These are phyloP conservation scores for Diplolepis rosae DNA, from an alignment of 2,888 invertebrate genomes.

Conservation along the genomic window DNA sequence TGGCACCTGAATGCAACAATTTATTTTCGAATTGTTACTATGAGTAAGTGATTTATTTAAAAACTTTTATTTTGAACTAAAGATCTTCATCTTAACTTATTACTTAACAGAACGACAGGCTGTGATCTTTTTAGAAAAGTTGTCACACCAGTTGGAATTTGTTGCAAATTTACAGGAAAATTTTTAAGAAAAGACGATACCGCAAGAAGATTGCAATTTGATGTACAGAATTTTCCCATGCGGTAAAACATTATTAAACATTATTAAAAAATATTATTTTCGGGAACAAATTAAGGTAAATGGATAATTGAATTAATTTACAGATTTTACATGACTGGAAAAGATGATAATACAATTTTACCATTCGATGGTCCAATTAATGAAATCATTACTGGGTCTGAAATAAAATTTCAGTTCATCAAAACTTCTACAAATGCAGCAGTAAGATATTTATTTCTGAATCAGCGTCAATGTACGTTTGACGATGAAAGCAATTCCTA, in stretches of 20 bases:
- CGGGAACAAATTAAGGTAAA: no score
- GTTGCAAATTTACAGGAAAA: constrained; percentile 46
- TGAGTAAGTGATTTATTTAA: constrained; percentile 38
- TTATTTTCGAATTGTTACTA: constrained; percentile 44
- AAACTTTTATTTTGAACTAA: no score
- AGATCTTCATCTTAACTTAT: background rate
- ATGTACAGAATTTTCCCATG: constrained; percentile 36
- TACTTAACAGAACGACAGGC: background rate
- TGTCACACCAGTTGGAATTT: constrained; percentile 44
- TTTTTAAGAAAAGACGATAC: constrained; percentile 13
- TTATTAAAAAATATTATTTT: no score
- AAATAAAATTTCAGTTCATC: constrained; percentile 30
- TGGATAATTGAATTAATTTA: background rate
- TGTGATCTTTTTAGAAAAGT: constrained; percentile 38
- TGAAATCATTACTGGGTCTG: constrained; percentile 29
- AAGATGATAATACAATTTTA: constrained; percentile 17
- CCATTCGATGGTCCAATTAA: constrained; percentile 30
- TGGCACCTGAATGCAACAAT: constrained; percentile 45
- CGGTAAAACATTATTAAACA: no score
- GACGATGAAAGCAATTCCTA: constrained; percentile 76
- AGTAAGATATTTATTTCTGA: constrained; percentile 70
- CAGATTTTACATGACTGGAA: constrained; percentile 41
- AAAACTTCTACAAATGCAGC: constrained; percentile 30
- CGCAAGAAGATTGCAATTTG: constrained; percentile 40
- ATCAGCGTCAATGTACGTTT: constrained; percentile 84